A percentile compares a stretch with the other conserved stretches of the same genome.
Evolutionary conservation across 2,888 invertebrate species (phyloP).

Genomic region (Atherix ibis): DNA sequence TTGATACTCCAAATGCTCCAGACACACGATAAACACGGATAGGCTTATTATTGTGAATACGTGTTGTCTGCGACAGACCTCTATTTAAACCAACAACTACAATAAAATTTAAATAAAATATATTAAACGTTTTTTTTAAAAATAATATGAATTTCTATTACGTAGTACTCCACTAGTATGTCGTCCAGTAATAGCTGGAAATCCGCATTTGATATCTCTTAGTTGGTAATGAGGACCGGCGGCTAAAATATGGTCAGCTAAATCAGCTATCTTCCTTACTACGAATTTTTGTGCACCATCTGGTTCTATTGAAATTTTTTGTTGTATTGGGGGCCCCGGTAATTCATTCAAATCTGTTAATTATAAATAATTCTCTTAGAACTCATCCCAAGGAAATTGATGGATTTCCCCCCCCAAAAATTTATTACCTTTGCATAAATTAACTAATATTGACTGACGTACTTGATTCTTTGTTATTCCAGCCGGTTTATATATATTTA

Average conservation of each 20-base stretch:
- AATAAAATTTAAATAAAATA: constrained; percentile 15
- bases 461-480: constrained; percentile 39
- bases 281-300: constrained; percentile 40
- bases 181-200: constrained; percentile 43
- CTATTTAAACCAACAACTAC: constrained; percentile 58
- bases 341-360: too few species aligned
- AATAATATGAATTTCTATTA: constrained; percentile 22
- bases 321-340: too few species aligned
- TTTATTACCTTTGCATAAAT: constrained; percentile 60
- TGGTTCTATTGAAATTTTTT: constrained; percentile 49
- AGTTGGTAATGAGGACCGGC: constrained; percentile 59
- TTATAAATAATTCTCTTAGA: too few species aligned
- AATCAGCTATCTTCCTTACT: constrained; percentile 46
- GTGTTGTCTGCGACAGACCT: constrained; percentile 40
- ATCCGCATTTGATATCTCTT: constrained; percentile 45
- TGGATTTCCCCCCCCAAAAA: too few species aligned
- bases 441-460: constrained; percentile 40
- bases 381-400: too few species aligned
- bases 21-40: constrained; percentile 57
- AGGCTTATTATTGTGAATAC: constrained; percentile 43
- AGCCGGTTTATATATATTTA: constrained; percentile 66
- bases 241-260: constrained; percentile 57
- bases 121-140: constrained; percentile 1
- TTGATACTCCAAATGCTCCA: constrained; percentile 60
- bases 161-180: constrained; percentile 60